Percentiles rank a stretch among this genome's conserved stretches.
Evolutionary conservation across 2,113 vertebrate genomes (phyloP).

Genomic region (Salvator merianae): DNA sequence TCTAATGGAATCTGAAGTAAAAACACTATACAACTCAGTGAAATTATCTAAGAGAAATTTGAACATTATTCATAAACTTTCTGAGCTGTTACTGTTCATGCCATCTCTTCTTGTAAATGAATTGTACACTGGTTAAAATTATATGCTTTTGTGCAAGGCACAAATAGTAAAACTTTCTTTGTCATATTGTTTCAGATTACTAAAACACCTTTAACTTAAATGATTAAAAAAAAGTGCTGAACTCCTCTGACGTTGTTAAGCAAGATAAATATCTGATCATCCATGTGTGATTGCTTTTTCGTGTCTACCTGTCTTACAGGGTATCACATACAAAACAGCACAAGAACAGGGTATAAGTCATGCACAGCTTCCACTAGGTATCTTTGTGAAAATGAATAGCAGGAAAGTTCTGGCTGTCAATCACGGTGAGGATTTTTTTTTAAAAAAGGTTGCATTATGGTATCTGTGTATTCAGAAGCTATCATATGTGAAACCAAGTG

Average conservation of each 20-base stretch:
- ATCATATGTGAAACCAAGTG: too few relatives aligned
- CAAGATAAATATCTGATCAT: background rate
- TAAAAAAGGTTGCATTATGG: background rate
- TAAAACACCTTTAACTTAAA: background rate
- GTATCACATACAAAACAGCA: conserved; percentile 87
- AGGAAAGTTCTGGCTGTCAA: conserved; percentile 95
- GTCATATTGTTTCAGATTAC: background rate
- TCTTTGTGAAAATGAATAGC: conserved; percentile 97
- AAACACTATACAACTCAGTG: background rate
- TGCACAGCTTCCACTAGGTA: conserved; percentile 91
- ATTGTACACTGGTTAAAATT: background rate
- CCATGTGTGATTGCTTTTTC: background rate
- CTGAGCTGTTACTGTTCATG: background rate
- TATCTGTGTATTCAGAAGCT: background rate
- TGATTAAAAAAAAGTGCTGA: background rate
- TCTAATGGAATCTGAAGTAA: background rate
- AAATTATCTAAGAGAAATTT: background rate
- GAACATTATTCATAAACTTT: background rate
- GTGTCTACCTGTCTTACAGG: conserved; percentile 75
- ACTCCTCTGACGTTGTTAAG: background rate
- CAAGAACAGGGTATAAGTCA: conserved; percentile 86
- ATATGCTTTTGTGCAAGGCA: background rate
- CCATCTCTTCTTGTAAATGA: background rate
- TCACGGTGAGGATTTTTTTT: conserved; percentile 82
- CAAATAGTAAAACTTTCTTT: background rate